Percentiles rank a stretch among this genome's conserved stretches.
Conservation (phyloP, 2,888 invertebrate genomes). For the Erebia palarica region DNA sequence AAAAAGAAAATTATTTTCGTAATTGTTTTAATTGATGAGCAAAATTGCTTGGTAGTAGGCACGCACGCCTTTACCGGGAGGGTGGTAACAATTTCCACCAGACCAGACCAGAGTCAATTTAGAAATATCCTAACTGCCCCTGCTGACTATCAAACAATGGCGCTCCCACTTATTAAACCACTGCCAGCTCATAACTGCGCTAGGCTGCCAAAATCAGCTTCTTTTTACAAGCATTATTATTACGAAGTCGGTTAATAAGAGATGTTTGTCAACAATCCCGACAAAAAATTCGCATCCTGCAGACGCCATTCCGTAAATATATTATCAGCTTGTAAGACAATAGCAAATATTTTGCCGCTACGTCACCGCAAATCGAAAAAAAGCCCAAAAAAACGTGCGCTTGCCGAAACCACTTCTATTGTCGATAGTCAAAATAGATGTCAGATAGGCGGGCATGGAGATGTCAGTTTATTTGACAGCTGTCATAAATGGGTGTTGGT, state of each 20-base stretch:
- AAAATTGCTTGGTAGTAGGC: too few species aligned
- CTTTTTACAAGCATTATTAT: too few species aligned
- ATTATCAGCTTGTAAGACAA: slow-evolving; percentile 32
- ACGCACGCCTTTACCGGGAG: too few species aligned
- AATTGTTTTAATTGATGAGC: too few species aligned
- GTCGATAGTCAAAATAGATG: slow-evolving; percentile 42
- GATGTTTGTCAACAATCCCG: slow-evolving; percentile 8
- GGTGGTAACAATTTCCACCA: too few species aligned
- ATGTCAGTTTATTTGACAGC: slow-evolving; percentile 75
- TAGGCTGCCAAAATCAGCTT: too few species aligned
- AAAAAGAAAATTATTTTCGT: too few species aligned
- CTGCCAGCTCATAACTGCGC: too few species aligned
- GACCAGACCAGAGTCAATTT: too few species aligned
- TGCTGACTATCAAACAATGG: too few species aligned
- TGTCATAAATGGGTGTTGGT: slow-evolving; percentile 67
- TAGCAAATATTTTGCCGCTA: slow-evolving; percentile 41
- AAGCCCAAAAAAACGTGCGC: slow-evolving; percentile 27
- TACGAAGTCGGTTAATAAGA: background rate
- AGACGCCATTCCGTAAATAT: slow-evolving; percentile 32
- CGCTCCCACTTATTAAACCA: too few species aligned
- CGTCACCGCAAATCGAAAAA: slow-evolving; percentile 40
- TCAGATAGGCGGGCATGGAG: slow-evolving; percentile 58
- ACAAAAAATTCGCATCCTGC: slow-evolving; percentile 30
- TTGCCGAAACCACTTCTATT: slow-evolving; percentile 35
- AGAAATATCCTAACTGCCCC: too few species aligned